phyloP scores from a whole-genome alignment of 2,888 invertebrate species.

The Himalopsyche japonica region DNA sequence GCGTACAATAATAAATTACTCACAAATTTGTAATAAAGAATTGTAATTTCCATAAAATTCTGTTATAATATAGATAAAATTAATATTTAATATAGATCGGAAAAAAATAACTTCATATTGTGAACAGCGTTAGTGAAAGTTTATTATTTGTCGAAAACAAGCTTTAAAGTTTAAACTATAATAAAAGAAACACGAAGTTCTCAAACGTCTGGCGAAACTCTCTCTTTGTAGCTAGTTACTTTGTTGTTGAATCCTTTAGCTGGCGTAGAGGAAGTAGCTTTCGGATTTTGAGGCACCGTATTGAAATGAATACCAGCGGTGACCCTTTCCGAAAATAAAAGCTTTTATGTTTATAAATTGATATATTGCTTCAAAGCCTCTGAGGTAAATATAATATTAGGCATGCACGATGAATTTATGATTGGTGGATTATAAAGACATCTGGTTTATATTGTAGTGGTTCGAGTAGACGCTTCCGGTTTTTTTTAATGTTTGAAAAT shows the following conservation, averaged over 20 bases:
- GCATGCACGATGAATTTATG: background rate
- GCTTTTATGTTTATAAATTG: background rate
- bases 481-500: too few species aligned
- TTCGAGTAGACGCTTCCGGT: too few species aligned
- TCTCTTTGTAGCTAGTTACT: background rate
- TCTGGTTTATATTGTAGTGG: too few species aligned
- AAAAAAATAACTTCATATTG: background rate
- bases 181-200: background rate
- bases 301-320: background rate
- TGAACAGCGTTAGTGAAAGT: background rate
- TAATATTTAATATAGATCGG: too few species aligned
- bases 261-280: background rate
- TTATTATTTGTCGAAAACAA: background rate
- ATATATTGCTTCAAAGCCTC: background rate
- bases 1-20: too few species aligned
- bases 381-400: background rate
- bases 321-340: background rate
- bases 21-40: too few species aligned
- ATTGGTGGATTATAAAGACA: too few species aligned
- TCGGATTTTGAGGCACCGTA: background rate
- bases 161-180: background rate
- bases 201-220: background rate
- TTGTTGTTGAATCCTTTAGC: background rate
- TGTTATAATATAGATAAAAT: too few species aligned
- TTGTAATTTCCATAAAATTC: too few species aligned